A percentile compares a stretch with the other conserved stretches of the same genome.
These are phyloP conservation scores for Alcedo quadribrachys DNA, from an alignment of 2,797 vertebrate species.

Conservation along the genomic window DNA sequence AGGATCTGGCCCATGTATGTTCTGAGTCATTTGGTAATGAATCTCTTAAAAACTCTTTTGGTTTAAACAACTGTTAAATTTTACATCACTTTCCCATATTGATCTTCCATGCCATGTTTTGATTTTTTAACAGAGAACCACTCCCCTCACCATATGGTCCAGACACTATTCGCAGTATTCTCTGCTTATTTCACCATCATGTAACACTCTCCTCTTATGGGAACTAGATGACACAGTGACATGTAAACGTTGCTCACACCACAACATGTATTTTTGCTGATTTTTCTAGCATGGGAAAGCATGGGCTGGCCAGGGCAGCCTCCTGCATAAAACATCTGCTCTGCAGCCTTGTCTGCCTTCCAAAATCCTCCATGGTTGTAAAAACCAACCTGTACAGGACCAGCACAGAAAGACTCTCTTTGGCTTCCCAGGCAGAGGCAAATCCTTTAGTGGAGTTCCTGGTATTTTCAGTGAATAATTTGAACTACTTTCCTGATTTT, in stretches of 20 bases:
- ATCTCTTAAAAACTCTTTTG: neutral
- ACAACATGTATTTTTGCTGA: conserved; percentile 50
- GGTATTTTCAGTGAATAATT: neutral
- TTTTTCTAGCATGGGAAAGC: conserved; percentile 50
- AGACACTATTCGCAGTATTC: neutral
- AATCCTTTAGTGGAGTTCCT: neutral
- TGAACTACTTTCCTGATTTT: neutral
- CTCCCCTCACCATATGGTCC: conserved; percentile 6
- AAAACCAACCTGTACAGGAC: neutral
- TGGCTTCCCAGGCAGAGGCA: neutral
- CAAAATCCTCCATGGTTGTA: neutral
- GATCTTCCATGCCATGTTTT: neutral
- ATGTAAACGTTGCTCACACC: conserved; percentile 7
- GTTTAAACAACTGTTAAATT: conserved; percentile 19
- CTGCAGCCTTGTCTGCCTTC: neutral
- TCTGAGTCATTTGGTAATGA: conserved; percentile 1
- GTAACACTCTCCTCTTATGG: conserved; percentile 39
- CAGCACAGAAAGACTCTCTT: neutral
- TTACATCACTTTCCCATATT: neutral
- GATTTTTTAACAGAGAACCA: neutral
- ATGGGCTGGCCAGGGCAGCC: conserved; percentile 11
- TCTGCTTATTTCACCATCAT: conserved; percentile 34
- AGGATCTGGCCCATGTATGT: neutral
- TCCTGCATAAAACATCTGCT: conserved; percentile 54
- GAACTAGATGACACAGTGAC: conserved; percentile 50